Evolutionary conservation across 2,797 vertebrate genomes (phyloP), one percentile per base, ranked within the genome.

Genomic region (Sebastes baramenuke): DNA sequence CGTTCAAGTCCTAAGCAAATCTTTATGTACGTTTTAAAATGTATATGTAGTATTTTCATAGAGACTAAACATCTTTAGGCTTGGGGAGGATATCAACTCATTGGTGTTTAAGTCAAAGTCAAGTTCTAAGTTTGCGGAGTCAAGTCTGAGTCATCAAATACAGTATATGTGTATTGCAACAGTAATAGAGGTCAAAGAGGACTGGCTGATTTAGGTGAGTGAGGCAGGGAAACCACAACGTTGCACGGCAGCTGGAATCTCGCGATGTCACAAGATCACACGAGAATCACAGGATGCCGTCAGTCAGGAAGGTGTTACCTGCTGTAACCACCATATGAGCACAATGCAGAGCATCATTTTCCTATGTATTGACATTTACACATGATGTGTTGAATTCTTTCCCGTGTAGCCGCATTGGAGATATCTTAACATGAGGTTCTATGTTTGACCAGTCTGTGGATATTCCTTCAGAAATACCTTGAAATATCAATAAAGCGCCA

Each of bases 141-240:
- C 36, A 38, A 38, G 0, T 38, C 36, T 38, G 36, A 38, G 36
- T 38, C 36, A 14, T 38, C 36, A 38, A 38, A 38, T 38, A 38
- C 36, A 38, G 0, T 38, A 38, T 14, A 38, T 5, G 36, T 38
- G 36, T 38, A 38, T 38, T 38, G 12, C 36, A 14, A 38, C 36
- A 38, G 36, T 0, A 38, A 38, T 38, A 38, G 36, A 5, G 36
- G 12, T 0, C 36, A 38, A 38, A 38, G 36, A 38, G 36, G 0
- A 0, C 36, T 38, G 4, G 0, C 12, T 38, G 2, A 14, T 38
- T 0, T 38, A 0, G 36, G 36, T 38, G 36, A 14, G 36, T 38
- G 12, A 38, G 2, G 12, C 12, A 38, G 36, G 12, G 12, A 14
- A 38, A 38, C 36, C 36, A 38, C 0, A 1, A 38, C 0, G 5